Evolutionary conservation across 2,797 vertebrate species (phyloP).

Genomic region (Pristis pectinata): DNA sequence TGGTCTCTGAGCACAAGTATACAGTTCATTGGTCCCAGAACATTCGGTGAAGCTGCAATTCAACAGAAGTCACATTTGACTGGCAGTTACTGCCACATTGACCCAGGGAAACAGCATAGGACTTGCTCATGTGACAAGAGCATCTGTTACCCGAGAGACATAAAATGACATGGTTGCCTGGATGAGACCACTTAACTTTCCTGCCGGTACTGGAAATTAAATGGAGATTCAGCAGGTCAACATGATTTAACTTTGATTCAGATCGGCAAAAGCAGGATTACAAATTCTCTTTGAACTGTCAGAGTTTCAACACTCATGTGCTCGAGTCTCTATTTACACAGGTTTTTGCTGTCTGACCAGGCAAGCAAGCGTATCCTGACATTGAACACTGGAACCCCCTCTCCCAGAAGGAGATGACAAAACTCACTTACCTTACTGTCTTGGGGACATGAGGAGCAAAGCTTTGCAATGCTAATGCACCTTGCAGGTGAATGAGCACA

Average conservation of each 20-base stretch:
- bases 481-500: conserved; percentile 26
- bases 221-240: neutral
- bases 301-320: neutral
- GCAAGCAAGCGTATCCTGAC: neutral
- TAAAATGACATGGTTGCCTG: neutral
- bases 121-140: neutral
- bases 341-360: neutral
- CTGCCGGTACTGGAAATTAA: neutral
- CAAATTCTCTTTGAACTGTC: neutral
- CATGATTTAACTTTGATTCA: neutral
- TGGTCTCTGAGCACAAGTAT: neutral
- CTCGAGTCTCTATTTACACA: neutral
- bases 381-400: neutral
- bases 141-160: neutral
- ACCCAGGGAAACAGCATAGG: neutral
- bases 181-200: neutral
- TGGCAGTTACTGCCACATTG: neutral
- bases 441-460: too few species aligned
- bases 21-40: neutral
- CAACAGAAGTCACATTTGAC: conserved; percentile 11
- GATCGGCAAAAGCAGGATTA: neutral
- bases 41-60: neutral
- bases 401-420: neutral
- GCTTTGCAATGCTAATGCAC: neutral
- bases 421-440: neutral